Conservation (phyloP, 2,113 vertebrate species). For the Nymphicus hollandicus region DNA sequence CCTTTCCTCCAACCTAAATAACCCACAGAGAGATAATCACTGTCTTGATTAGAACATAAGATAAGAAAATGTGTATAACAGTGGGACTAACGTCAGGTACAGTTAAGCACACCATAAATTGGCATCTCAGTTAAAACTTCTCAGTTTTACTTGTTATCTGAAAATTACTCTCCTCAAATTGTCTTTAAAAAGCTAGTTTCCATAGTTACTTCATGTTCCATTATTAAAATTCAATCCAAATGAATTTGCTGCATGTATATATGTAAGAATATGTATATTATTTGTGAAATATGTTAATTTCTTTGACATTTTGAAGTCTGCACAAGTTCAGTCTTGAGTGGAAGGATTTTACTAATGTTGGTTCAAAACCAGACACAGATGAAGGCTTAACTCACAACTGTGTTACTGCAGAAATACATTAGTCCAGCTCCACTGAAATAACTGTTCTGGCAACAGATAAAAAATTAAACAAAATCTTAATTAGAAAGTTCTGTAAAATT, state of each 20-base stretch:
- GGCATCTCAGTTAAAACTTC: not conserved
- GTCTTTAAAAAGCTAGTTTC: not conserved
- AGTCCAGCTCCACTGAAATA: not conserved
- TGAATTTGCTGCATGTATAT: not conserved
- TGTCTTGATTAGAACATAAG: not conserved
- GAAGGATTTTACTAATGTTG: not conserved
- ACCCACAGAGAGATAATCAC: not conserved
- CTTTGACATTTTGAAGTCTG: not conserved
- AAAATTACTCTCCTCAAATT: not conserved
- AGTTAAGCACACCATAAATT: not conserved
- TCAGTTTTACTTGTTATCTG: not conserved
- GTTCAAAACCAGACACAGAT: not conserved
- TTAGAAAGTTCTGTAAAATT: not conserved
- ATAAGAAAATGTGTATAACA: not conserved
- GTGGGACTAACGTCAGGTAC: not conserved
- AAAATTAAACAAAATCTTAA: not conserved
- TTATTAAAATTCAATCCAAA: not conserved
- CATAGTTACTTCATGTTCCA: not conserved
- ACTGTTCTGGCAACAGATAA: not conserved
- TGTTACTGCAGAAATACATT: not conserved
- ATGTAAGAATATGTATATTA: not conserved
- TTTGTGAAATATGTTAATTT: not conserved
- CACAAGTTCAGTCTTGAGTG: not conserved
- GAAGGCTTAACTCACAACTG: not conserved
- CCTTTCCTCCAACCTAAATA: not conserved